Percentiles rank a stretch among this genome's conserved stretches.
These are phyloP conservation scores for Dipodomys spectabilis DNA, from an alignment of 2,113 vertebrate genomes.

Conservation along the genomic window DNA sequence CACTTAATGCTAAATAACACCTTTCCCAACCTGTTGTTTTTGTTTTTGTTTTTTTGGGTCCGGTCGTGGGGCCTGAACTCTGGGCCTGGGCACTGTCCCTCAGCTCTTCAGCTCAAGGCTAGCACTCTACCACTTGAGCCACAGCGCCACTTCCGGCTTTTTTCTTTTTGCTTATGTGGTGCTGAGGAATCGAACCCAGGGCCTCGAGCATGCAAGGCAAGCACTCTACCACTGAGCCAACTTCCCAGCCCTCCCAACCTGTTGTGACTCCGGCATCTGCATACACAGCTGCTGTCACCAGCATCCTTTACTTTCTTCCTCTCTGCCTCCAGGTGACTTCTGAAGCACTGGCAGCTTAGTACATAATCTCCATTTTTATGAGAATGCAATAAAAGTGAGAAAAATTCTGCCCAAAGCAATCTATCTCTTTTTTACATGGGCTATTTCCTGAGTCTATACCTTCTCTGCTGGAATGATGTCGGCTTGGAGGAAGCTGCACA, in stretches of 20 bases:
- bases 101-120: too few species aligned
- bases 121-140: too few species aligned
- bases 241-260: too few species aligned
- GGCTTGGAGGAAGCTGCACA: background rate
- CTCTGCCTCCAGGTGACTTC: background rate
- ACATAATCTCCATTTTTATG: background rate
- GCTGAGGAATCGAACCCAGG: too few species aligned
- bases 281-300: background rate
- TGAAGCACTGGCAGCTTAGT: constrained; percentile 7
- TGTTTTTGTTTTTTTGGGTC: too few species aligned
- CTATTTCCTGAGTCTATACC: background rate
- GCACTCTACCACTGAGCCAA: too few species aligned
- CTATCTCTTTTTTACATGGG: background rate
- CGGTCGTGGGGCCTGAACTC: too few species aligned
- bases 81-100: too few species aligned
- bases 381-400: background rate
- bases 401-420: background rate
- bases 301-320: background rate
- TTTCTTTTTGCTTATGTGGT: too few species aligned
- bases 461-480: background rate
- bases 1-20: background rate
- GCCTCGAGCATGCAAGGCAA: too few species aligned
- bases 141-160: too few species aligned
- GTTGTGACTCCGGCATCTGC: background rate
- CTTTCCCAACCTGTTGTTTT: background rate